A percentile compares a stretch with the other conserved stretches of the same genome.
These are phyloP conservation scores for Drosophila erecta DNA, from an alignment of 1,140 invertebrate species.

Conservation along the genomic window DNA sequence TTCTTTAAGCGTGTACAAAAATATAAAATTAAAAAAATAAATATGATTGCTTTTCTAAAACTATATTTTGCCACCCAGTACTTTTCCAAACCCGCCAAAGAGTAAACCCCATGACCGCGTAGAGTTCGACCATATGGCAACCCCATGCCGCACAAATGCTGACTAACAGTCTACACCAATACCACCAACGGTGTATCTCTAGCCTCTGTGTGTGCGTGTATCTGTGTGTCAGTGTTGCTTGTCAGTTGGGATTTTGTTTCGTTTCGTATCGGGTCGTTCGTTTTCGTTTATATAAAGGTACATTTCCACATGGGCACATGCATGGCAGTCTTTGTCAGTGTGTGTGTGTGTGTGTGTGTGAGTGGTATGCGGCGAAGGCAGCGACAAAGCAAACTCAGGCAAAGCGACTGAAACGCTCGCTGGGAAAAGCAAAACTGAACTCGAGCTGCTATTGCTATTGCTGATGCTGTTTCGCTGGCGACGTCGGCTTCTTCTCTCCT, in stretches of 20 bases:
- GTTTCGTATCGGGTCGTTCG: slow-evolving; percentile 61
- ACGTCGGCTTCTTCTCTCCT: slow-evolving; percentile 20
- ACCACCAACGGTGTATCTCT: slow-evolving; percentile 18
- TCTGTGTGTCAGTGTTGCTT: slow-evolving; percentile 66
- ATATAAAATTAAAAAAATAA: too few species aligned
- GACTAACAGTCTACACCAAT: slow-evolving; percentile 75
- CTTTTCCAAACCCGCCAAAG: slow-evolving; percentile 15
- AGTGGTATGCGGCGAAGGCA: slow-evolving; percentile 66
- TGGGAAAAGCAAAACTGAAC: slow-evolving; percentile 77
- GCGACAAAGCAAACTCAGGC: slow-evolving; percentile 60
- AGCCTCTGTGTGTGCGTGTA: slow-evolving; percentile 11
- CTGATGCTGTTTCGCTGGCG: slow-evolving; percentile 40
- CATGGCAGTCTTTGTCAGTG: slow-evolving; percentile 17
- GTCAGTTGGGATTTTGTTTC: slow-evolving; percentile 81
- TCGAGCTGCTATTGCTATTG: slow-evolving; percentile 56
- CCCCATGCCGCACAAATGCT: slow-evolving; percentile 44
- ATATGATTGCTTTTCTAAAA: too few species aligned
- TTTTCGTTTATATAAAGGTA: slow-evolving; percentile 80
- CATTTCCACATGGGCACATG: slow-evolving; percentile 71
- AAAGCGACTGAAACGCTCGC: slow-evolving; percentile 63
- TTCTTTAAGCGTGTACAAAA: too few species aligned
- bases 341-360: slow-evolving; percentile 23
- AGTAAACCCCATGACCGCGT: slow-evolving; percentile 1
- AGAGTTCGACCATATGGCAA: slow-evolving; percentile 54
- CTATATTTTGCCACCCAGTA: background rate